Conservation (phyloP, 2,888 invertebrate species). For the Apamea crenata region DNA sequence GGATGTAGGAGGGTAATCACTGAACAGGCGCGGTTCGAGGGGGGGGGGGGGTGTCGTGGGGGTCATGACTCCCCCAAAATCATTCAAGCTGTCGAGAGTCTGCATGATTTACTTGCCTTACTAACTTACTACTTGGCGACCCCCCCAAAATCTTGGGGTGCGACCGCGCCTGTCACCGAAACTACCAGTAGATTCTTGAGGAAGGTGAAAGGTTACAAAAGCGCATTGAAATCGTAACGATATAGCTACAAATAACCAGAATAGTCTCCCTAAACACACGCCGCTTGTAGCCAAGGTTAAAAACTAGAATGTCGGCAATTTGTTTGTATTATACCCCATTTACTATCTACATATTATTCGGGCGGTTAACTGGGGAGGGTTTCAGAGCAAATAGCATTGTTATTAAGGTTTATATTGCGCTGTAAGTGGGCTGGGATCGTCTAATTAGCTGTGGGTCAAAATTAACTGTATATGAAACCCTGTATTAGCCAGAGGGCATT, state of each 20-base stretch:
- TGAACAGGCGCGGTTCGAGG: too few relatives aligned
- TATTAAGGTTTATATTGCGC: neutral
- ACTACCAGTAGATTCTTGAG: too few relatives aligned
- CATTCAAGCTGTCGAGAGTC: too few relatives aligned
- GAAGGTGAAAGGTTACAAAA: neutral
- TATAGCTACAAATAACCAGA: conserved; percentile 9
- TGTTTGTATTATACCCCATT: conserved; percentile 11
- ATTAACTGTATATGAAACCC: neutral
- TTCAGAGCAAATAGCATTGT: neutral
- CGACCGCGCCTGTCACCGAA: too few relatives aligned
- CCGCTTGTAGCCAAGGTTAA: conserved; percentile 36
- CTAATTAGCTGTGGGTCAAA: neutral
- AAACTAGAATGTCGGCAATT: conserved; percentile 35
- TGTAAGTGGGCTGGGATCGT: neutral
- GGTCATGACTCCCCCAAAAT: too few relatives aligned
- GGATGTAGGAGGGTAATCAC: too few relatives aligned
- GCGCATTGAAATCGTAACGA: conserved; percentile 4
- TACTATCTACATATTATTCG: conserved; percentile 16
- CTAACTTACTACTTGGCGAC: too few relatives aligned
- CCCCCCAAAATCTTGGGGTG: too few relatives aligned
- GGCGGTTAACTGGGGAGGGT: neutral
- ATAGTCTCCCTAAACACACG: conserved; percentile 10
- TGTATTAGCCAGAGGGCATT: neutral
- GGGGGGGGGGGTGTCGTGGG: too few relatives aligned
- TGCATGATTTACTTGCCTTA: too few relatives aligned